Percentiles rank a stretch among this genome's conserved stretches.
These are phyloP conservation scores for Setophaga coronata DNA, from an alignment of 2,113 vertebrate species.

Conservation along the genomic window DNA sequence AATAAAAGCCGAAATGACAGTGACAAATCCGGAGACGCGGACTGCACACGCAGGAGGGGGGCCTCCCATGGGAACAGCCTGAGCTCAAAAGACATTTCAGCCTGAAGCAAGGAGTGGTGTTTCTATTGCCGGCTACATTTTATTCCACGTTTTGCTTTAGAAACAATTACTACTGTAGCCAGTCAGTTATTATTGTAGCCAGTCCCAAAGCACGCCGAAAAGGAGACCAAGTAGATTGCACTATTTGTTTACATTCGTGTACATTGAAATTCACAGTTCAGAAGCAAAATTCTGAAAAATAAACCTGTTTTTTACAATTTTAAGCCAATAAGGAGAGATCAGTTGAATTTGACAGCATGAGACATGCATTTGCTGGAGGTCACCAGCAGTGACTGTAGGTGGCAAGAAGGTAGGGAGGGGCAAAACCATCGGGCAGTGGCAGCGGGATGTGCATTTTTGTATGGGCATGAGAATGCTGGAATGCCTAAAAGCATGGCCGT, in stretches of 20 bases:
- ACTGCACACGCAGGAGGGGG: rapidly evolving
- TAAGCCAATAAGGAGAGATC: background rate
- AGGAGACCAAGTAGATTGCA: background rate
- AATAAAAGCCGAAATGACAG: background rate
- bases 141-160: background rate
- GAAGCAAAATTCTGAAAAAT: background rate
- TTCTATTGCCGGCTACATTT: background rate
- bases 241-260: background rate
- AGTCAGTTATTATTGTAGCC: background rate
- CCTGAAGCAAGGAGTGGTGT: rapidly evolving
- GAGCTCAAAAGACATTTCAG: rapidly evolving
- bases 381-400: background rate
- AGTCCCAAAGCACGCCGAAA: background rate
- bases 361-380: background rate
- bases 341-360: rapidly evolving
- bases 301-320: background rate
- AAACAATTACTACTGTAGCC: background rate
- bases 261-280: background rate
- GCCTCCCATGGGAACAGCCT: background rate
- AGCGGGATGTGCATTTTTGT: background rate
- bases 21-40: rapidly evolving
- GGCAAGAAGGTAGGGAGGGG: background rate
- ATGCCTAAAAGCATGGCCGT: rapidly evolving
- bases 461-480: background rate
- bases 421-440: background rate